Base-by-base conservation (phyloP, 2,888 invertebrate genomes). In the Steinernema hermaphroditum region DNA sequence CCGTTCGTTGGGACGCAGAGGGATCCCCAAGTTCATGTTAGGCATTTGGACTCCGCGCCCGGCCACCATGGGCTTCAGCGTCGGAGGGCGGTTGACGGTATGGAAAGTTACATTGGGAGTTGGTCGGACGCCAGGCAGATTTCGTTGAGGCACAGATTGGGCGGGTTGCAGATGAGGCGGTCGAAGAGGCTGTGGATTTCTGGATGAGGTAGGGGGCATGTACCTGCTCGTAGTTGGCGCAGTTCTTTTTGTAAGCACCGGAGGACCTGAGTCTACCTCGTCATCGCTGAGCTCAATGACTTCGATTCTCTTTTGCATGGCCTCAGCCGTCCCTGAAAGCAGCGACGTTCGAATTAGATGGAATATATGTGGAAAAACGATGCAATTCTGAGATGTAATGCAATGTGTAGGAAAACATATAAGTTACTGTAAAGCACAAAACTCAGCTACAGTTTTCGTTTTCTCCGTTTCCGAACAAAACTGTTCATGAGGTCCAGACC, bases 281-380 rank as follows among this genome's bases (percentile, higher is more conserved):
- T 62, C 62, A 62, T 62, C 62, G 34, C 62, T 62, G 14, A 62
- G 29, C n/a, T 62, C 62, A n/a, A 62, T 62, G 62, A 62, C 62
- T 62, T 62, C 62, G 29, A 62, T 62, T 62, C 29, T 1, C 16
- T 62, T 62, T n/a, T 62, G 27, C 62, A 34, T 62, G 16, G 62
- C 27, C 29, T 29, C 12, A 32, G 62, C 16, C 62, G n/a, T 29
- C 4, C 62, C 62, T 62, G 62, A 50, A 50, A 50, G 2, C 19
- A 2, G 2, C 4, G 46, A 46, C 24, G 37, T 37, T 12, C 4
- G 4, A 37, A 37, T 37, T 8, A 37, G 12, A 37, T 8, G 12
- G 37, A 12, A 37, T 4, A 37, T 37, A 37, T 37, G 12, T 12
- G 37, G 4, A 37, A 4, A 37, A 37, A 12, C 37, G 37, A 8